Conservation (phyloP, 37 sponge, comb jelly and placozoan genomes). For the Halisarca cf. caerulea region DNA sequence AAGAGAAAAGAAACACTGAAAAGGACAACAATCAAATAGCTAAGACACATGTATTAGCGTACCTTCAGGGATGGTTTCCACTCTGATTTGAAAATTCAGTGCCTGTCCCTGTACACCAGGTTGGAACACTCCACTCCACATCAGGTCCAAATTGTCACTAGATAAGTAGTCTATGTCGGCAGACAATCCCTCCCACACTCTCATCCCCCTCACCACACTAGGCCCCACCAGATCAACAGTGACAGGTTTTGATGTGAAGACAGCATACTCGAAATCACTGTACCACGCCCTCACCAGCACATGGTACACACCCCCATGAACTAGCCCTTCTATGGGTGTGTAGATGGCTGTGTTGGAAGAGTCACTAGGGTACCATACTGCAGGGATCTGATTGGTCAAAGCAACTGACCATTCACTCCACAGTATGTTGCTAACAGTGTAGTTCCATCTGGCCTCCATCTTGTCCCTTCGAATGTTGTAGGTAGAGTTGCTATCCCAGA, state of each 20-base stretch:
- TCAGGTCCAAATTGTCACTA: background rate
- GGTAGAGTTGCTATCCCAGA: background rate
- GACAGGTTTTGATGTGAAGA: constrained; percentile 58
- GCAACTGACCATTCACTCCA: constrained; percentile 7
- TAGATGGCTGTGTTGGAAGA: background rate
- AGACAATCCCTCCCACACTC: constrained; percentile 38
- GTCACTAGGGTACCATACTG: constrained; percentile 12
- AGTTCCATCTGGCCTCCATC: background rate
- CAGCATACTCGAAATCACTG: constrained; percentile 35
- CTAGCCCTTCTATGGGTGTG: constrained; percentile 29
- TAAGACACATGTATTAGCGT: background rate
- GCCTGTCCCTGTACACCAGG: background rate
- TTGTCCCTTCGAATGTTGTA: background rate
- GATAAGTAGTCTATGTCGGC: constrained; percentile 50
- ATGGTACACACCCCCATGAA: constrained; percentile 58
- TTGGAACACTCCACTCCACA: constrained; percentile 70
- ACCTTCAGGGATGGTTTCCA: constrained; percentile 55
- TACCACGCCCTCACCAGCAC: constrained; percentile 76
- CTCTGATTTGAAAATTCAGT: constrained; percentile 36
- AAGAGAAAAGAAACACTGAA: background rate
- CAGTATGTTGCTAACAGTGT: background rate
- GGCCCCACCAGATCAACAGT: constrained; percentile 57
- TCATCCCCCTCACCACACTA: background rate
- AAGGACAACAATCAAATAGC: too few species aligned
- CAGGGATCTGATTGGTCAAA: background rate